A percentile compares a stretch with the other conserved stretches of the same genome.
phyloP scores from a whole-genome alignment of 2,113 vertebrate genomes.

The Neolamprologus ventralis region DNA sequence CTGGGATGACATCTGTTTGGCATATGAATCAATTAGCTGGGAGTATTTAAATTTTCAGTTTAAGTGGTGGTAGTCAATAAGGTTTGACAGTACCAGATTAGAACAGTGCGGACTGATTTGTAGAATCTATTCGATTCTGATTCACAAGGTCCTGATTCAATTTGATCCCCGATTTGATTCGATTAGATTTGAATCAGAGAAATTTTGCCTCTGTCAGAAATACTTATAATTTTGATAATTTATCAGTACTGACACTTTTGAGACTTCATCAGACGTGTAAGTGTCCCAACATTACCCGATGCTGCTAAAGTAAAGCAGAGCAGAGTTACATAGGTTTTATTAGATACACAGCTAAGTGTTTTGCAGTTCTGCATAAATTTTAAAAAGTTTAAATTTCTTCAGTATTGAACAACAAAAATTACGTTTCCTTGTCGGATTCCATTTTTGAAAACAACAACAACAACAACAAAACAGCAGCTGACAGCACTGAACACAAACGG shows the following conservation, averaged over 20 bases:
- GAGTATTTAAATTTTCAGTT: not conserved
- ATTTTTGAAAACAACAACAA: not conserved
- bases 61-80: not conserved
- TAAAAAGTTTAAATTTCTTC: not conserved
- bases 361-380: not conserved
- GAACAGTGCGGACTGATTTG: not conserved
- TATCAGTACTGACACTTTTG: not conserved
- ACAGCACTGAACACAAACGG: not conserved
- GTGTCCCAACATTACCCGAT: not conserved
- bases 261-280: not conserved
- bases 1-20: not conserved
- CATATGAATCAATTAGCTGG: rapidly evolving
- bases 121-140: not conserved
- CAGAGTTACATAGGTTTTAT: not conserved
- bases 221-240: not conserved
- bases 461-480: not conserved
- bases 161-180: not conserved
- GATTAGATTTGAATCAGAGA: not conserved
- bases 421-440: not conserved
- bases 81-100: not conserved
- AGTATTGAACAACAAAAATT: not conserved
- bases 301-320: not conserved
- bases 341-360: not conserved
- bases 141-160: not conserved
- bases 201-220: not conserved